Evolutionary conservation across 1,140 invertebrate genomes (phyloP), one percentile per base, ranked within the genome.

Genomic region (Thaumatotibia leucotreta): DNA sequence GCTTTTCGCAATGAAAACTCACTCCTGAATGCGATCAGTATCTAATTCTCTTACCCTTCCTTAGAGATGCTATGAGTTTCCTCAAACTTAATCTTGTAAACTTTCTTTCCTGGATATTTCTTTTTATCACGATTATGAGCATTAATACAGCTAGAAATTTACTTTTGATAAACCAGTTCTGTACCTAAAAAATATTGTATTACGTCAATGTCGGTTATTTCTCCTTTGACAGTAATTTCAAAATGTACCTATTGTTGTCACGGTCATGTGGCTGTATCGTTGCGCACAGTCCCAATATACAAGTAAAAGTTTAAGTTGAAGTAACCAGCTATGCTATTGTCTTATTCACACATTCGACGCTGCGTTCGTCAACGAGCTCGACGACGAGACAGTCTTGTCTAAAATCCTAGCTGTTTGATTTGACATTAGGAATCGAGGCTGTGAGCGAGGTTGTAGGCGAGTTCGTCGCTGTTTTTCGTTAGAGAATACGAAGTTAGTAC

Each of bases 1-100:
- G 52, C 52, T 79, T 74, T 77, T 78, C 73, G 69, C 80, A 75
- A 80, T 79, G 76, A 82, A 76, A 77, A 73, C 70, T 67, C 65
- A 20, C 69, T 64, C 49, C 63, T 72, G 70, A 75, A 80, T 75
- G 72, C 72, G 76, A 78, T 78, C 66, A 73, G 65, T 70, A 72
- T 70, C 74, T 74, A 74, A 75, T 69, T 74, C 24, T 58, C 24
- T 58, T 58, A 17, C 52, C 52, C 52, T 58, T 58, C n/a, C 24
- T n/a, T 58, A 58, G 29, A 14, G 29, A 58, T 58, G 29, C 4
- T 58, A 27, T 58, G 52, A 27, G 24, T 58, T 58, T 58, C 52
- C 8, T 14, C 23, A 4, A 27, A 31, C 52, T 23, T n/a, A 58
- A 58, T 31, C 24, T 29, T 58, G 52, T 29, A 58, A 24, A 54